Evolutionary conservation across 2,888 invertebrate genomes (phyloP).

Genomic region (Anarsia innoxiella): DNA sequence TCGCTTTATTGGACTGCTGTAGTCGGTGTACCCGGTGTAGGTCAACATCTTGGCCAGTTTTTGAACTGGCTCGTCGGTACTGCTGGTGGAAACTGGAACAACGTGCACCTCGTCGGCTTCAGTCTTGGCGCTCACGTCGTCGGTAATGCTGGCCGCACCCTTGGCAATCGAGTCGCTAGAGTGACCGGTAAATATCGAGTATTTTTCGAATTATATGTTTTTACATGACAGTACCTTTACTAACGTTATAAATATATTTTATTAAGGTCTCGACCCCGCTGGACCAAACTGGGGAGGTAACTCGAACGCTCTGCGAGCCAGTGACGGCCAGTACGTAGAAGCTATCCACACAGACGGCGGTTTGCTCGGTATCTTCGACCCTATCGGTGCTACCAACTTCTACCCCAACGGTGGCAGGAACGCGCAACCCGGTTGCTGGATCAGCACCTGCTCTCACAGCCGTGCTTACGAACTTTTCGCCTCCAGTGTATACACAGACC

Average conservation of each 20-base stretch:
- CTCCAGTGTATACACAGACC: constrained; percentile 39
- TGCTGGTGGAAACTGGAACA: constrained; percentile 47
- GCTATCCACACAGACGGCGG: constrained; percentile 56
- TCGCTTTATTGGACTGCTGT: constrained; percentile 14
- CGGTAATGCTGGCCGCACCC: constrained; percentile 44
- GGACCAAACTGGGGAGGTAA: constrained; percentile 47
- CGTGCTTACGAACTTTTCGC: constrained; percentile 44
- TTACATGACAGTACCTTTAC: neutral
- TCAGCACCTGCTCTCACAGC: constrained; percentile 48
- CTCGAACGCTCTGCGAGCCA: constrained; percentile 38
- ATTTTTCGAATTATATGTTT: constrained; percentile 2
- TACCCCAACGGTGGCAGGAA: constrained; percentile 57
- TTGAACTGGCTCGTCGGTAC: constrained; percentile 43
- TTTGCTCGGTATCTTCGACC: constrained; percentile 43
- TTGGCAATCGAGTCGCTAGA: constrained; percentile 32
- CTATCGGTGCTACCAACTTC: constrained; percentile 46
- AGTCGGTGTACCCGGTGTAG: constrained; percentile 38
- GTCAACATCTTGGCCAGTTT: constrained; percentile 44
- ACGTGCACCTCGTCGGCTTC: constrained; percentile 53
- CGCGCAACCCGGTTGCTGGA: constrained; percentile 50
- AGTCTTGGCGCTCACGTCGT: constrained; percentile 61
- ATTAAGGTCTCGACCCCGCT: constrained; percentile 52
- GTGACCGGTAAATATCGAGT: constrained; percentile 47
- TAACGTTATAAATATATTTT: too few species aligned
- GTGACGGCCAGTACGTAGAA: too few species aligned